Conservation (phyloP, 2,888 invertebrate genomes). For the Eurytoma adleriae region DNA sequence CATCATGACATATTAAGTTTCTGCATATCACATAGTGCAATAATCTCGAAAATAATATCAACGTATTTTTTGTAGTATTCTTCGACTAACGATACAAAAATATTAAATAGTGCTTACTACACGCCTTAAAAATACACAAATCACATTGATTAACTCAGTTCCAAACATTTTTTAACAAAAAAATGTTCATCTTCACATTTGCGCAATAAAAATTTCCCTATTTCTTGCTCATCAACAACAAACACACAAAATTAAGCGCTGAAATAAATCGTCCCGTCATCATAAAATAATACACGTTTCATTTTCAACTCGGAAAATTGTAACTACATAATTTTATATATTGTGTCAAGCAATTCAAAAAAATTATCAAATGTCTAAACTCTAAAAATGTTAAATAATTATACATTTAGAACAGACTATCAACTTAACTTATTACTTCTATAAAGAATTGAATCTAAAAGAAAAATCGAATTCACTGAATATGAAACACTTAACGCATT, state of each 20-base stretch:
- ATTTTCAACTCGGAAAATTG: not conserved
- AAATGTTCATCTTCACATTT: slow-evolving; percentile 7
- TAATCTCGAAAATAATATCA: not conserved
- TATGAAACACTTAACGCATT: too few relatives aligned
- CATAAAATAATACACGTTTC: slow-evolving; percentile 27
- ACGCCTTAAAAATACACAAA: too few relatives aligned
- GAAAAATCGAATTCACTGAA: too few relatives aligned
- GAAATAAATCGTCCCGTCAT: not conserved
- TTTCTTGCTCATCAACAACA: not conserved
- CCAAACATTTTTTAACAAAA: slow-evolving; percentile 12
- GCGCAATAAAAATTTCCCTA: not conserved
- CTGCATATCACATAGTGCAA: not conserved
- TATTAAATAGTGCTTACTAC: too few relatives aligned
- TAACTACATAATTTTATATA: not conserved
- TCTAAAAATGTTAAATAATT: not conserved
- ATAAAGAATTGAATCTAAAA: too few relatives aligned
- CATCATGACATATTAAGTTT: not conserved
- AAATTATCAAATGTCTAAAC: not conserved
- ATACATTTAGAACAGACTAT: not conserved
- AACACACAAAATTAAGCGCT: not conserved
- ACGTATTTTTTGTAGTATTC: too few relatives aligned
- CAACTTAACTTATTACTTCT: too few relatives aligned
- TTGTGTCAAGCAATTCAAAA: slow-evolving; percentile 1
- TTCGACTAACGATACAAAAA: too few relatives aligned
- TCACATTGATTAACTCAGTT: not conserved